A percentile compares a stretch with the other conserved stretches of the same genome.
phyloP scores from a whole-genome alignment of 2,888 invertebrate genomes.

The Drosophila dives region DNA sequence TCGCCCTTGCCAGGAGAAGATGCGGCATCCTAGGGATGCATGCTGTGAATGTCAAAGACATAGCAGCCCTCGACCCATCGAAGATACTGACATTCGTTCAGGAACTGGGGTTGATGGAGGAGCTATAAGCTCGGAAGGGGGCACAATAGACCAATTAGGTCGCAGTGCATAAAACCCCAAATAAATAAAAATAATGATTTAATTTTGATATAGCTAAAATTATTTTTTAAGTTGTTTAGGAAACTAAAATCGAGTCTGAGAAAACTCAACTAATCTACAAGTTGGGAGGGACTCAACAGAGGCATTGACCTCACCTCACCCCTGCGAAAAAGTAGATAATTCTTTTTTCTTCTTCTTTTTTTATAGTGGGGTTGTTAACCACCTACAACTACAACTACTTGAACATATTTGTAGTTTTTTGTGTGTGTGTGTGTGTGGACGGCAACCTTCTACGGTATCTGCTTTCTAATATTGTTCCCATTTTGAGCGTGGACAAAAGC shows the following conservation, averaged over 20 bases:
- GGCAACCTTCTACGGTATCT: constrained; percentile 63
- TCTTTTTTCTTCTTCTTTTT: neutral
- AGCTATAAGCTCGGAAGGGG: too few relatives aligned
- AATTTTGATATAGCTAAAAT: neutral
- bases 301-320: constrained; percentile 34
- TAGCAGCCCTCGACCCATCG: too few relatives aligned
- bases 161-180: too few relatives aligned
- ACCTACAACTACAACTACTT: constrained; percentile 33
- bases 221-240: neutral
- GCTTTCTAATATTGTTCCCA: constrained; percentile 60
- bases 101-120: too few relatives aligned
- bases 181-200: neutral
- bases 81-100: too few relatives aligned
- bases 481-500: constrained; percentile 51
- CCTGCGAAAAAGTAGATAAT: neutral
- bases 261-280: constrained; percentile 11
- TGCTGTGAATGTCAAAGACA: too few relatives aligned
- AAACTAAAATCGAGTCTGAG: neutral
- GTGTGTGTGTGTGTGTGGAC: constrained; percentile 27
- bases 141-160: too few relatives aligned
- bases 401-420: neutral
- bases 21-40: too few relatives aligned
- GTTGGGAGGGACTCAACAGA: neutral
- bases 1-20: too few relatives aligned
- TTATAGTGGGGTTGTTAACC: constrained; percentile 41